These are phyloP conservation scores for Ailurus styani DNA, from an alignment of 2,113 vertebrate genomes.

Conservation along the genomic window DNA sequence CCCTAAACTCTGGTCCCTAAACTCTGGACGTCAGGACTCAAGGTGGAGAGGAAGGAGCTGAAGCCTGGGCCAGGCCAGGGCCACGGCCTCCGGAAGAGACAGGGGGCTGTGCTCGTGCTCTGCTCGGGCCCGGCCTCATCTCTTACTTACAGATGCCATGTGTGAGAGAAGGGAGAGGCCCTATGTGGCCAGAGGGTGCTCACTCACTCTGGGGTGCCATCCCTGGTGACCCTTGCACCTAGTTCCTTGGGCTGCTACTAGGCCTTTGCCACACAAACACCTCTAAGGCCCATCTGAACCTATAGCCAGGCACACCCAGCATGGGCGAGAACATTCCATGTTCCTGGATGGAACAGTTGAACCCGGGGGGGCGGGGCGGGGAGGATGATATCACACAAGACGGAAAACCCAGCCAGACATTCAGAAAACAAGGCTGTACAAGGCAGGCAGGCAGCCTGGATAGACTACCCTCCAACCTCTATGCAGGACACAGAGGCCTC, in stretches of 20 bases:
- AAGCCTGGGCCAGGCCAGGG: background rate
- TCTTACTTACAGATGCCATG: background rate
- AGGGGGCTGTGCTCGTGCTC: background rate
- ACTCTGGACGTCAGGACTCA: background rate
- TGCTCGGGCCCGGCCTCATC: background rate
- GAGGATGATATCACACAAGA: background rate
- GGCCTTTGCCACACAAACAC: background rate
- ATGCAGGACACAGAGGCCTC: background rate
- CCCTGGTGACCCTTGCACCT: background rate
- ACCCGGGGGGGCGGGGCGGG: rapidly evolving
- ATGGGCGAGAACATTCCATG: background rate
- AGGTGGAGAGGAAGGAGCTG: background rate
- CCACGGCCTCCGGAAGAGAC: background rate
- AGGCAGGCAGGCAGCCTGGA: background rate
- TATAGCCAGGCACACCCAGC: background rate
- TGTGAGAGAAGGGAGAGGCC: background rate
- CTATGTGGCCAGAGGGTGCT: background rate
- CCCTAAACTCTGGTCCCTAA: background rate
- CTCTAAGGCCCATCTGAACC: background rate
- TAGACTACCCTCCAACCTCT: background rate
- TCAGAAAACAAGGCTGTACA: background rate
- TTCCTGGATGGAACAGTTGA: background rate
- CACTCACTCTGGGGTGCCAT: background rate
- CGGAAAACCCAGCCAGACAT: background rate
- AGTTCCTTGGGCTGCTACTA: background rate